Conservation (phyloP, 2,888 invertebrate genomes). For the Cerastoderma edule region DNA sequence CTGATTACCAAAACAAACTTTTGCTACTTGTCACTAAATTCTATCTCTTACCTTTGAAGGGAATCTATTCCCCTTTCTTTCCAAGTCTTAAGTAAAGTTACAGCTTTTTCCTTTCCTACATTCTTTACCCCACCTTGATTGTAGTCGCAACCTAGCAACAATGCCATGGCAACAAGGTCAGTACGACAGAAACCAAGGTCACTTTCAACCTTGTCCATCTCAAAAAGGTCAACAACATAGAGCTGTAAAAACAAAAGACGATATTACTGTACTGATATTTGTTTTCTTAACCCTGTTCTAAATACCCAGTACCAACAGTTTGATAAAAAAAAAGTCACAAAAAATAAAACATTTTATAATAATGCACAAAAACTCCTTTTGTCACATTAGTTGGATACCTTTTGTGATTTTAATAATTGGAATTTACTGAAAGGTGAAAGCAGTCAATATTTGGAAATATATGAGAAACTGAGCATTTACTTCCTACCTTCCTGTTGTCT, state of each 20-base stretch:
- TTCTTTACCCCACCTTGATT: conserved; percentile 88
- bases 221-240: conserved; percentile 85
- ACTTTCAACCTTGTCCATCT: conserved; percentile 87
- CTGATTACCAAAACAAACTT: too few species aligned
- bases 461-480: too few species aligned
- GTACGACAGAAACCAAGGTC: conserved; percentile 90
- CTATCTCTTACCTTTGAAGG: conserved; percentile 65
- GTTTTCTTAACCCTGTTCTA: too few species aligned
- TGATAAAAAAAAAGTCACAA: neutral
- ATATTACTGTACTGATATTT: too few species aligned
- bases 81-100: conserved; percentile 84
- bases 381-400: too few species aligned
- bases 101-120: conserved; percentile 90
- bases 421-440: too few species aligned
- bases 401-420: too few species aligned
- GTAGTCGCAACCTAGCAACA: conserved; percentile 95
- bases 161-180: conserved; percentile 92
- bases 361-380: neutral
- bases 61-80: conserved; percentile 35
- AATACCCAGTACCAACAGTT: neutral
- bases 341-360: too few species aligned
- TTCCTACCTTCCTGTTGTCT: too few species aligned
- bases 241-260: conserved; percentile 85
- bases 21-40: too few species aligned
- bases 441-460: too few species aligned